A percentile compares a stretch with the other conserved stretches of the same genome.
Evolutionary conservation across 2,888 invertebrate genomes (phyloP).

Genomic region (Diarsia rubi): DNA sequence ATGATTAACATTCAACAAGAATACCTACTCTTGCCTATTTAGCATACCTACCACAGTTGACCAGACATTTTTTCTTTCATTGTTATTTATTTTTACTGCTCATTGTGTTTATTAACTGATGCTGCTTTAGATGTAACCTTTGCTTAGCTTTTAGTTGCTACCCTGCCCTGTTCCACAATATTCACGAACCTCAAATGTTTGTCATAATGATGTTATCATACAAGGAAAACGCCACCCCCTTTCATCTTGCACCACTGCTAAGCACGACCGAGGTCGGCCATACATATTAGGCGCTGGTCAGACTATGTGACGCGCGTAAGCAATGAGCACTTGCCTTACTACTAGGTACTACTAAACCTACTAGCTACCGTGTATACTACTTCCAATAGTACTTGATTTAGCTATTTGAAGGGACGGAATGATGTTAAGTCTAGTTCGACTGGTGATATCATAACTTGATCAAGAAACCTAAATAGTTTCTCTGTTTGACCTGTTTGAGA

Average conservation of each 20-base stretch:
- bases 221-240: constrained; percentile 33
- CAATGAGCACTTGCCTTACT: constrained; percentile 73
- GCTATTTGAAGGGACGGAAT: constrained; percentile 13
- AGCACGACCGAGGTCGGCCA: constrained; percentile 80
- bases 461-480: not conserved
- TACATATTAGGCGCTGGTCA: constrained; percentile 85
- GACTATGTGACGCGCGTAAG: constrained; percentile 83
- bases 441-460: constrained; percentile 9
- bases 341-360: constrained; percentile 59
- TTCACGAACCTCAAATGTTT: not conserved
- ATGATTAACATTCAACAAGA: constrained; percentile 1
- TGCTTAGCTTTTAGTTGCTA: not conserved
- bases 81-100: not conserved
- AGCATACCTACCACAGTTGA: not conserved
- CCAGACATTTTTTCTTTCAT: not conserved
- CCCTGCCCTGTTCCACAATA: not conserved
- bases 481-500: not conserved
- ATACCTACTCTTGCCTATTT: constrained; percentile 4
- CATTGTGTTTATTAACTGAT: not conserved
- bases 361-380: constrained; percentile 48
- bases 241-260: constrained; percentile 63
- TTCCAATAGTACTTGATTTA: constrained; percentile 40
- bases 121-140: not conserved
- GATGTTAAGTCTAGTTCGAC: constrained; percentile 16
- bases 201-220: not conserved